phyloP scores from a whole-genome alignment of 2,113 vertebrate genomes.

The Sclerurus mexicanus region DNA sequence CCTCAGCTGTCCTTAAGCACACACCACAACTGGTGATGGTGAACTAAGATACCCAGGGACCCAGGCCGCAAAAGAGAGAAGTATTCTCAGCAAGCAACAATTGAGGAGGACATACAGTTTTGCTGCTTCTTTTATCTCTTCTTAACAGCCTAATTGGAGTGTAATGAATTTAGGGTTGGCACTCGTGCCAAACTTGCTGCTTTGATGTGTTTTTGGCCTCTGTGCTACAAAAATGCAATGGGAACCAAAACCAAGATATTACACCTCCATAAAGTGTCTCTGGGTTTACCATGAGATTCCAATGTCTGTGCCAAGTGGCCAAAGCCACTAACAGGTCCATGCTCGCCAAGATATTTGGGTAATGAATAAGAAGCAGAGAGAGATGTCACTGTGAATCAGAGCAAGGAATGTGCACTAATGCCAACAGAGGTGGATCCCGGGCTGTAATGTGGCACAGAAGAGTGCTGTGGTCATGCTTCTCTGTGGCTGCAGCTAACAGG shows the following conservation, averaged over 20 bases:
- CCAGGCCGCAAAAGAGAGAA: constrained; percentile 55
- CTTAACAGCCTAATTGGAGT: constrained; percentile 57
- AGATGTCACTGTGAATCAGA: constrained; percentile 60
- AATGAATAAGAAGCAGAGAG: constrained; percentile 65
- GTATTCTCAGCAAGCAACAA: constrained; percentile 37
- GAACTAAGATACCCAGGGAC: neutral
- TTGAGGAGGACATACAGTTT: constrained; percentile 38
- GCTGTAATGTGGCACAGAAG: constrained; percentile 42
- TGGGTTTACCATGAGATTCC: constrained; percentile 70
- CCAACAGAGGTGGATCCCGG: neutral
- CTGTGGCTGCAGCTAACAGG: neutral
- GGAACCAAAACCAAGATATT: constrained; percentile 64
- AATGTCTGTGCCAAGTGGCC: constrained; percentile 55
- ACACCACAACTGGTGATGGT: neutral
- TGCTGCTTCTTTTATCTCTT: constrained; percentile 66
- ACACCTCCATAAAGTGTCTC: constrained; percentile 71
- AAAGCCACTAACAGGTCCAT: constrained; percentile 64
- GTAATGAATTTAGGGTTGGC: constrained; percentile 58
- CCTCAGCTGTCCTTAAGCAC: neutral
- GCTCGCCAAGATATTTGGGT: constrained; percentile 58
- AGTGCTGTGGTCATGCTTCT: neutral
- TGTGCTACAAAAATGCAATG: constrained; percentile 37
- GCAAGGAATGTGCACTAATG: neutral
- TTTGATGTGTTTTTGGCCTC: constrained; percentile 70
- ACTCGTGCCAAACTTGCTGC: neutral